Conservation (phyloP, 2,113 vertebrate genomes). For the Rhinopithecus roxellana region DNA sequence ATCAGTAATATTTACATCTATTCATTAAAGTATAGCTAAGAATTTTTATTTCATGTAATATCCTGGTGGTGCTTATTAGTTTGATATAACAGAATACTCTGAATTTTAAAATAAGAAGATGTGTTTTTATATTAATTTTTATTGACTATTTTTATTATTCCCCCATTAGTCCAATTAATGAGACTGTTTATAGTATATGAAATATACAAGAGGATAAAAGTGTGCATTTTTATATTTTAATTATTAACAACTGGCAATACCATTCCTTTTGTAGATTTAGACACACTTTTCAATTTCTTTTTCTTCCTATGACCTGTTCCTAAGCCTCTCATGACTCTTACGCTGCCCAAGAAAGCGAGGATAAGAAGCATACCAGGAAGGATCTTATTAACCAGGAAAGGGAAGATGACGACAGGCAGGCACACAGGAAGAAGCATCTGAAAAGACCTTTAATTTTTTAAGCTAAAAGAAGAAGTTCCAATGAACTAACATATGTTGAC, state of each 20-base stretch:
- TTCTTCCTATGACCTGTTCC: neutral
- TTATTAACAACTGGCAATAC: neutral
- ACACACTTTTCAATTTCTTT: neutral
- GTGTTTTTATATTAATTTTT: neutral
- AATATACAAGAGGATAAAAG: neutral
- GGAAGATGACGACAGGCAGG: neutral
- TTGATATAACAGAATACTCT: neutral
- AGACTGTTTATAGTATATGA: neutral
- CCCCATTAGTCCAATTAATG: neutral
- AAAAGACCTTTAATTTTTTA: neutral
- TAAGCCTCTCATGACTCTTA: neutral
- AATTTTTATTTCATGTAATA: neutral
- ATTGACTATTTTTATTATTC: neutral
- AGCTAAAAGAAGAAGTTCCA: neutral
- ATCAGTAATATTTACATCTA: neutral
- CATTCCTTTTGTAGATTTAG: neutral
- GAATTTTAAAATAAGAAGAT: slow-evolving; percentile 4
- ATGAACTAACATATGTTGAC: neutral
- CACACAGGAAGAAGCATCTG: neutral
- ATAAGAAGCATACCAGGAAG: neutral
- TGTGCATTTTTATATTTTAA: neutral
- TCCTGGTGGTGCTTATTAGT: slow-evolving; percentile 1
- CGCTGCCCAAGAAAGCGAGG: neutral
- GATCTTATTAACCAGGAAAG: neutral
- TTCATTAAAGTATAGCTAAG: neutral